Evolutionary conservation across 2,888 invertebrate genomes (phyloP).

Genomic region (Drosophila merina): DNA sequence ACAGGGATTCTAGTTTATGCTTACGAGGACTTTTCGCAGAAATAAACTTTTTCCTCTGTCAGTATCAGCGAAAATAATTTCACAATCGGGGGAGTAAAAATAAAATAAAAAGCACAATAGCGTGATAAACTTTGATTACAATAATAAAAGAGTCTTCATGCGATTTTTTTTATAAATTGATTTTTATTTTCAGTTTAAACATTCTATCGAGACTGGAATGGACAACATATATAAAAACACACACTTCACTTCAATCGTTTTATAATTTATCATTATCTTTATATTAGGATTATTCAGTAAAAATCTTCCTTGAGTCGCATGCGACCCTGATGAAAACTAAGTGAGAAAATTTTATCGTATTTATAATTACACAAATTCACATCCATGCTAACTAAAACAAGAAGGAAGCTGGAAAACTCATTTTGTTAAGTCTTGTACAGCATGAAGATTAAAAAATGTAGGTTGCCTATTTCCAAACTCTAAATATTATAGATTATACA

Average conservation of each 20-base stretch:
- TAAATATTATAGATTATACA: slow-evolving; percentile 36
- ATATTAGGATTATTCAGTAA: slow-evolving; percentile 64
- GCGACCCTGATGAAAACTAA: slow-evolving; percentile 47
- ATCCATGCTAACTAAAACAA: slow-evolving; percentile 60
- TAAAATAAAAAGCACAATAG: slow-evolving; percentile 24
- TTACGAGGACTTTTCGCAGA: slow-evolving; percentile 32
- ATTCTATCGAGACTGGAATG: slow-evolving; percentile 71
- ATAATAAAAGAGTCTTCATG: slow-evolving; percentile 31
- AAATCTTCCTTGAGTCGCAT: slow-evolving; percentile 51
- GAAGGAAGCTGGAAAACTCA: slow-evolving; percentile 24
- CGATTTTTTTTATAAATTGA: slow-evolving; percentile 46
- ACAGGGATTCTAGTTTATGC: slow-evolving; percentile 40
- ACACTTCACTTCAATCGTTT: slow-evolving; percentile 50
- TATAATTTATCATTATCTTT: slow-evolving; percentile 60
- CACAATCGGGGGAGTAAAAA: slow-evolving; percentile 14
- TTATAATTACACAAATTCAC: slow-evolving; percentile 49
- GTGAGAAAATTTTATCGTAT: slow-evolving; percentile 29
- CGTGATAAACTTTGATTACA: slow-evolving; percentile 27
- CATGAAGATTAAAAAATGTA: slow-evolving; percentile 40
- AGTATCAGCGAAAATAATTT: slow-evolving; percentile 42
- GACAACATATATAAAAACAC: slow-evolving; percentile 54
- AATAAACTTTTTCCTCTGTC: slow-evolving; percentile 45
- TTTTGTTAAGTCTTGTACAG: slow-evolving; percentile 24
- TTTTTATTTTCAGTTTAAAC: slow-evolving; percentile 58
- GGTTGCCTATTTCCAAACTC: slow-evolving; percentile 36